Percentiles rank a stretch among this genome's conserved stretches.
Conservation (phyloP, 2,113 vertebrate genomes). For the Alethe diademata region DNA sequence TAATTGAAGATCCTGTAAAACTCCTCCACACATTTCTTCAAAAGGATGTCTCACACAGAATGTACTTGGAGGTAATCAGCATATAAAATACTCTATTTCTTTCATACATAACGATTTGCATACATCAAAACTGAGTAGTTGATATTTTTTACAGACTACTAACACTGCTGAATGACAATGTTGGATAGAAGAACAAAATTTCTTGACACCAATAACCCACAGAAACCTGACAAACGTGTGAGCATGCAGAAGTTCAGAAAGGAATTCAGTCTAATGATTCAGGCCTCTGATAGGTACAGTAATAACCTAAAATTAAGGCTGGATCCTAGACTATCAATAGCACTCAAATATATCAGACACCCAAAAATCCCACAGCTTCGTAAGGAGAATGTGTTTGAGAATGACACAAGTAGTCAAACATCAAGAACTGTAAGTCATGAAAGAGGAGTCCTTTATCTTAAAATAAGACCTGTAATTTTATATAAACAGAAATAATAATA, state of each 20-base stretch:
- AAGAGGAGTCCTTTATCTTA: background rate
- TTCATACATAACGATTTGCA: background rate
- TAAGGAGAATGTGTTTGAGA: background rate
- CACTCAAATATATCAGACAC: background rate
- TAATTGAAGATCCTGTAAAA: background rate
- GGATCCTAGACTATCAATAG: background rate
- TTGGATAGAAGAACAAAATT: background rate
- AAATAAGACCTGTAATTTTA: background rate
- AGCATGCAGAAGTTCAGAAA: background rate
- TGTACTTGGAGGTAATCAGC: background rate
- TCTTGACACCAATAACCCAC: background rate
- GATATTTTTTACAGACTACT: background rate
- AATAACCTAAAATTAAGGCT: background rate
- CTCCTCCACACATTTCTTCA: background rate
- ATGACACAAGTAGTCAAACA: fast-evolving
- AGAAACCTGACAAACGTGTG: background rate
- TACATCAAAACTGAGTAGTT: background rate
- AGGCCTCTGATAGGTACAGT: background rate
- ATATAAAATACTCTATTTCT: background rate
- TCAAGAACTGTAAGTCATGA: background rate
- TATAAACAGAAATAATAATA: background rate
- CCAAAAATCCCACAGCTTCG: background rate
- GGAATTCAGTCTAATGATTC: background rate
- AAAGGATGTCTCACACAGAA: background rate
- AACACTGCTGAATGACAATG: background rate